Evolutionary conservation across 2,888 invertebrate genomes (phyloP), one percentile per base, ranked within the genome.

Genomic region (Tetragnatha montana): DNA sequence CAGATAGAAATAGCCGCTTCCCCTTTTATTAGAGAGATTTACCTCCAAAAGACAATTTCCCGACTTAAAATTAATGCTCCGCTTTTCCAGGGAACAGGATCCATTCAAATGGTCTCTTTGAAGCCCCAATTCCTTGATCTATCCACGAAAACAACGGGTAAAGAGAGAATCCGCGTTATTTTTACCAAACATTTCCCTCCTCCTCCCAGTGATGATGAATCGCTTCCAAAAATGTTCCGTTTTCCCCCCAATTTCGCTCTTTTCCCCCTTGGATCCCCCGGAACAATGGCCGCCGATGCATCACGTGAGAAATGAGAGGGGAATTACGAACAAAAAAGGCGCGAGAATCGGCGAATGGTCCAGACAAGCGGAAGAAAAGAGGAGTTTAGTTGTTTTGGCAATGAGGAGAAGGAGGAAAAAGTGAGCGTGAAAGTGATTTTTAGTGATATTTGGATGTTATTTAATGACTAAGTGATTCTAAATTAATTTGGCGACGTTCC

Each of bases 171-270:
- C 86, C 71, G 73, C 71, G 73, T 80, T 51, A 19, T n/a, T 86
- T 86, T 86, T 73, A 73, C 80, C 35, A 80, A 73, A 80, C 79
- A 73, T 73, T 60, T 49, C 70, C 49, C 71, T 76, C n/a, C 51
- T 49, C 71, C 21, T 14, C 10, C 60, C 60, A 60, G 19, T 21
- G 60, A 86, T 86, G 86, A 86, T 86, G 74, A 86, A 86, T 86
- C 80, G 86, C 74, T 80, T 74, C 80, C 49, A 74, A 86, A 35
- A 86, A 86, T 86, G 86, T 86, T 86, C 60, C 86, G 71, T 79
- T 80, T 49, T n/a, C n/a, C 80, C 73, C n/a, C 47, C 70, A 85
- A 84, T 70, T 85, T 17, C 49, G 6, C 49, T 49, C 60, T 22
- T 51, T 78, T 47, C 10, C 22, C 50, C 51, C 73, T 22, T 80